These are phyloP conservation scores for Bettongia penicillata DNA, from an alignment of 2,113 vertebrate species.

Conservation along the genomic window DNA sequence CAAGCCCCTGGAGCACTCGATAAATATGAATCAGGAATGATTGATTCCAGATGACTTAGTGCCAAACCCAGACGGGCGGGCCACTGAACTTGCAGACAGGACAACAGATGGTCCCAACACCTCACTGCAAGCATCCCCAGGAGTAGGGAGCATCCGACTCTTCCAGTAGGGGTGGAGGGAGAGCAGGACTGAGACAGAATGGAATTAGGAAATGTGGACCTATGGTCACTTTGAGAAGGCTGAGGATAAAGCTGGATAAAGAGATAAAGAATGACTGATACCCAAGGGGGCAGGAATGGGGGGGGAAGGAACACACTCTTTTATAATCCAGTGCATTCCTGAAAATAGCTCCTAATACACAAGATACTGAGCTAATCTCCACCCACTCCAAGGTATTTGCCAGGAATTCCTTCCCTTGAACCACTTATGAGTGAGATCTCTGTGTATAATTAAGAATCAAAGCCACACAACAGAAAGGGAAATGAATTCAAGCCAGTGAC, in stretches of 20 bases:
- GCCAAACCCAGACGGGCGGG: not conserved
- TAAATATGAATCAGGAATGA: not conserved
- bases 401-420: not conserved
- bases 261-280: constrained; percentile 9
- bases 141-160: not conserved
- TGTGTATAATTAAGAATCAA: not conserved
- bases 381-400: constrained; percentile 16
- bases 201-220: not conserved
- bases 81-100: not conserved
- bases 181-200: not conserved
- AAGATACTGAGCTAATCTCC: constrained; percentile 8
- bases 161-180: constrained; percentile 28
- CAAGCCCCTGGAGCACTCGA: not conserved
- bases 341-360: not conserved
- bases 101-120: constrained; percentile 1
- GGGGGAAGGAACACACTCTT: not conserved
- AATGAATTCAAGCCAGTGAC: not conserved
- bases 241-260: not conserved
- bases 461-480: constrained; percentile 10
- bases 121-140: not conserved
- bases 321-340: not conserved
- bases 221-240: not conserved
- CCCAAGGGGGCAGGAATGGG: not conserved
- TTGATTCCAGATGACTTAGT: not conserved
- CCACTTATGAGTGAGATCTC: not conserved